phyloP scores from a whole-genome alignment of 2,888 invertebrate species.

The Lumbricus terrestris region DNA sequence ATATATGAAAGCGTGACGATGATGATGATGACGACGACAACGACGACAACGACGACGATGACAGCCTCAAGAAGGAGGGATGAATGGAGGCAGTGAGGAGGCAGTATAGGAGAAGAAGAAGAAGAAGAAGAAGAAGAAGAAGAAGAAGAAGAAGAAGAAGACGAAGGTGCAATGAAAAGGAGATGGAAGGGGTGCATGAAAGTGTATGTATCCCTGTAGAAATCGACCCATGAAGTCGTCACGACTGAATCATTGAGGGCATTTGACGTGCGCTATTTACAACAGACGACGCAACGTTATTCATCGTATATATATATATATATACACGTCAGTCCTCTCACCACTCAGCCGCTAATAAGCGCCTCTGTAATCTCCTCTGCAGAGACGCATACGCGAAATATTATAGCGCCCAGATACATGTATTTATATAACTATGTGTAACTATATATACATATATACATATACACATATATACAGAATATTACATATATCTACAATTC shows the following conservation, averaged over 20 bases:
- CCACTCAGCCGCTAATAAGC: neutral
- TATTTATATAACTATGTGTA: neutral
- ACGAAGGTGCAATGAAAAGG: neutral
- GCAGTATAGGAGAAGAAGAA: too few relatives aligned
- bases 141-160: neutral
- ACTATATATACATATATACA: neutral
- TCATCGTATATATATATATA: too few relatives aligned
- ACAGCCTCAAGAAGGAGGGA: too few relatives aligned
- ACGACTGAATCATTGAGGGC: conserved; percentile 3
- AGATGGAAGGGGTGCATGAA: neutral
- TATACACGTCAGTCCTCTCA: neutral
- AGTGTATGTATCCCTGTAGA: neutral
- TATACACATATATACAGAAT: too few relatives aligned
- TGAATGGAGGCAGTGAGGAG: neutral
- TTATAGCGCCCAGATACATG: too few relatives aligned
- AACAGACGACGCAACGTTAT: neutral
- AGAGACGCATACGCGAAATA: too few relatives aligned
- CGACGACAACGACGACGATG: too few relatives aligned
- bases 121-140: neutral
- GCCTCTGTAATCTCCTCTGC: neutral
- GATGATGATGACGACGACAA: too few relatives aligned
- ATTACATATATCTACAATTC: too few relatives aligned
- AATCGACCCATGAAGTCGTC: neutral
- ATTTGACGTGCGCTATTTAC: conserved; percentile 3
- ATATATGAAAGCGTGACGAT: neutral